These are phyloP conservation scores for Nyctereutes procyonoides DNA, from an alignment of 2,113 vertebrate genomes.

Conservation along the genomic window DNA sequence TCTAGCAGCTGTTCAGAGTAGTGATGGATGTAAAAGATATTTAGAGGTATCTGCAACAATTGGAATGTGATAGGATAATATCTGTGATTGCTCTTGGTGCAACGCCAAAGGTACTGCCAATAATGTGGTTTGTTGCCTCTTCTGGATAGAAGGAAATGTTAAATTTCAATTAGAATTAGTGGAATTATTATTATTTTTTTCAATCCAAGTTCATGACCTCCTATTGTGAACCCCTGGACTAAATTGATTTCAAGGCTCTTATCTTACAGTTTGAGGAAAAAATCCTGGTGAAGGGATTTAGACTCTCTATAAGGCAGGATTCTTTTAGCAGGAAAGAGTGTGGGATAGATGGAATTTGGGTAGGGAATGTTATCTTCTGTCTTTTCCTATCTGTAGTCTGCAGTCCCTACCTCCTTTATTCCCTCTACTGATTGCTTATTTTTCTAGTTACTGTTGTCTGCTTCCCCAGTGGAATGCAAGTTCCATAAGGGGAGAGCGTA, in stretches of 20 bases:
- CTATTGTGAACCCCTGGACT: background rate
- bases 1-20: background rate
- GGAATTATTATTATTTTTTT: background rate
- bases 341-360: background rate
- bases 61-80: constrained; percentile 3
- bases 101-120: background rate
- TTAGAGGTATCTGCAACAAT: background rate
- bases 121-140: background rate
- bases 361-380: background rate
- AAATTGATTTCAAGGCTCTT: constrained; percentile 24
- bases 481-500: background rate
- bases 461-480: background rate
- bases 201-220: background rate
- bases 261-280: background rate
- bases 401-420: background rate
- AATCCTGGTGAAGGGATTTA: constrained; percentile 23
- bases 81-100: constrained; percentile 15
- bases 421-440: background rate
- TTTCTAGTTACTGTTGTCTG: background rate
- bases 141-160: constrained; percentile 1
- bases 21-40: constrained; percentile 7
- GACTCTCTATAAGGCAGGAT: background rate
- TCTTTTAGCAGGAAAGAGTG: background rate
- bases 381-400: background rate
- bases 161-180: background rate